Base-by-base conservation (phyloP, 2,888 invertebrate genomes). In the Xylophagus ater region DNA sequence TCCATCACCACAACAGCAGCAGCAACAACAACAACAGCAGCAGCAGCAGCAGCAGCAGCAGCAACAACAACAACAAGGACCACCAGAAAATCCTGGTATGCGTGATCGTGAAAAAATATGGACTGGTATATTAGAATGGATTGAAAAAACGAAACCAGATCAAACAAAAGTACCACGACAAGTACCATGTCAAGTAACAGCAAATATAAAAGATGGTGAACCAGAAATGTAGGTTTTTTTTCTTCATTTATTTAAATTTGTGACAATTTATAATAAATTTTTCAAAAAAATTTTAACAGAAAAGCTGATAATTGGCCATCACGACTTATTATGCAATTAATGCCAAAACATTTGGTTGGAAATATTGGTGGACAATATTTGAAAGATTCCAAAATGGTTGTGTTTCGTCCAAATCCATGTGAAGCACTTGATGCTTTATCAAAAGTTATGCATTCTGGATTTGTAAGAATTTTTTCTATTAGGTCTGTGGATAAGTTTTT, bases 291-390 rank as follows among this genome's bases (percentile, higher is more conserved):
- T n/a, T n/a, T 28, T 55, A 57, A 40, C 52, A 78, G 78, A 41
- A 89, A 88, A 66, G 88, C 90, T 2, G 87, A 88, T 55, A 84
- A 85, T 20, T 96, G 94, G 94, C 93, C 94, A 0, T 75, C 76
- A 49, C 90, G 89, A 56, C 64, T 96, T 24, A 76, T 90, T 34
- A 92, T 94, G 88, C 93, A 93, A 63, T 62, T 94, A 47, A 88
- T 94, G 81, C 94, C 93, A 0, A 92, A 90, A 55, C 81, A 83
- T 54, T 68, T 94, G 45, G 83, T 94, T 51, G 87, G 88, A 47
- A 89, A 79, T 62, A 86, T 93, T 50, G 89, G 89, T 1, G 87
- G 88, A 0, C 78, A 81, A 48, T 87, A 84, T 63, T 70, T 92
- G 17, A 87, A 87, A 58, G 90, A 92, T 65, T 87, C 92, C 17